Evolutionary conservation across 2,113 vertebrate species (phyloP).

Genomic region (Podarcis muralis): DNA sequence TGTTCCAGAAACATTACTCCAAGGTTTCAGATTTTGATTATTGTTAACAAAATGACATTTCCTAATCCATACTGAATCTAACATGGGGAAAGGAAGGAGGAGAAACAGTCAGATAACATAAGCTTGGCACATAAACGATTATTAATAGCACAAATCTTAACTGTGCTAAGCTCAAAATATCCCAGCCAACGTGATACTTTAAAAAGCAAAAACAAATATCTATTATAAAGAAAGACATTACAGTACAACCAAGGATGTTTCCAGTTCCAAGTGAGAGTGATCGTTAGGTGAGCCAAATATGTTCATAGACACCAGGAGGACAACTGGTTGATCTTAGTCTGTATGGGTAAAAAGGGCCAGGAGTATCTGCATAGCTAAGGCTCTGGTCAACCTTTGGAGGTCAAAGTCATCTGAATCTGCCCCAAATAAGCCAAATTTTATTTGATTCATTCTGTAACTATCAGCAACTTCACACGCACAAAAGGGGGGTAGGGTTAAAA

Average conservation of each 20-base stretch:
- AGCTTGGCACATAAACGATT: neutral
- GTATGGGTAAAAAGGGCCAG: neutral
- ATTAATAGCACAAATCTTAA: neutral
- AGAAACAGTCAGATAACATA: neutral
- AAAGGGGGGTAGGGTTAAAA: too few species aligned
- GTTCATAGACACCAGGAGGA: neutral
- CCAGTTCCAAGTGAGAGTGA: neutral
- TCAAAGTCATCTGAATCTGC: neutral
- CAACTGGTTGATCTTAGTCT: neutral
- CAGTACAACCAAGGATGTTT: neutral
- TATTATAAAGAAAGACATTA: neutral
- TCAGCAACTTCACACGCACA: neutral
- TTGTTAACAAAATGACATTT: neutral
- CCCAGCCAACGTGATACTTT: neutral
- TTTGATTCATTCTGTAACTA: neutral
- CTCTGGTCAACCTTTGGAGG: neutral
- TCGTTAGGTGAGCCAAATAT: neutral
- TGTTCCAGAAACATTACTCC: neutral
- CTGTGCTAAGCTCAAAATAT: neutral
- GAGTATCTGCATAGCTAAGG: neutral
- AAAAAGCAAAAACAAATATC: neutral
- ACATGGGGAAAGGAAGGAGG: neutral
- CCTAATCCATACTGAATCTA: neutral
- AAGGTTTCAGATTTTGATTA: neutral
- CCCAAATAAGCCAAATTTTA: neutral